Conservation (phyloP, 2,888 invertebrate genomes). For the Parthenolecanium corni region DNA sequence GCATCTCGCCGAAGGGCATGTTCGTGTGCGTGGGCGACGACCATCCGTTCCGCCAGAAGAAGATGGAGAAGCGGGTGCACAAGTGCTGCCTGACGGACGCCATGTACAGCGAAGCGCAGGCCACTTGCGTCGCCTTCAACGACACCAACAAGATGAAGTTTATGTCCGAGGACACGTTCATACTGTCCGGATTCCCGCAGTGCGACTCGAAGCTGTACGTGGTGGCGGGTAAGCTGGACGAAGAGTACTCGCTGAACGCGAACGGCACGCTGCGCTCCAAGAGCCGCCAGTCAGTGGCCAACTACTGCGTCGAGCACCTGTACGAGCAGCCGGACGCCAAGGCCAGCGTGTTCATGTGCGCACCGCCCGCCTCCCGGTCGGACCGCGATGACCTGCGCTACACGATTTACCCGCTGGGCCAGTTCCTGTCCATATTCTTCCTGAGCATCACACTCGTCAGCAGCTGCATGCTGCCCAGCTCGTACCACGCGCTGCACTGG, state of each 20-base stretch:
- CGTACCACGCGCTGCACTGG: slow-evolving; percentile 78
- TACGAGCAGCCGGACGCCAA: slow-evolving; percentile 36
- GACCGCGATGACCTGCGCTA: slow-evolving; percentile 47
- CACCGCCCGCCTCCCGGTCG: neutral
- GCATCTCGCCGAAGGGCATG: slow-evolving; percentile 54
- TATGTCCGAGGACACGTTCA: slow-evolving; percentile 34
- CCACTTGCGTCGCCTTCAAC: slow-evolving; percentile 40
- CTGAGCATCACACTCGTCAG: slow-evolving; percentile 68
- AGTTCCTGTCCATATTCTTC: slow-evolving; percentile 70
- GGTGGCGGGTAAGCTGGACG: slow-evolving; percentile 37
- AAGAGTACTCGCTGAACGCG: slow-evolving; percentile 41
- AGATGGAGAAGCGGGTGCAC: slow-evolving; percentile 34
- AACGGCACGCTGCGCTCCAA: slow-evolving; percentile 42
- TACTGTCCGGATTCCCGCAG: slow-evolving; percentile 46
- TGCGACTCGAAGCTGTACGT: slow-evolving; percentile 43
- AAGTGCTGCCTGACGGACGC: slow-evolving; percentile 62
- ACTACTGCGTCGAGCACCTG: slow-evolving; percentile 40
- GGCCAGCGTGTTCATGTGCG: slow-evolving; percentile 52
- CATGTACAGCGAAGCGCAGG: slow-evolving; percentile 48
- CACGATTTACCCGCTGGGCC: slow-evolving; percentile 61
- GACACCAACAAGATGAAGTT: slow-evolving; percentile 31
- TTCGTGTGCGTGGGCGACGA: slow-evolving; percentile 46
- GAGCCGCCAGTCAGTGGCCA: slow-evolving; percentile 36
- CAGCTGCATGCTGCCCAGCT: slow-evolving; percentile 65
- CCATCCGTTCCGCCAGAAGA: slow-evolving; percentile 33